phyloP scores from a whole-genome alignment of 2,113 vertebrate genomes.

The Naja naja region DNA sequence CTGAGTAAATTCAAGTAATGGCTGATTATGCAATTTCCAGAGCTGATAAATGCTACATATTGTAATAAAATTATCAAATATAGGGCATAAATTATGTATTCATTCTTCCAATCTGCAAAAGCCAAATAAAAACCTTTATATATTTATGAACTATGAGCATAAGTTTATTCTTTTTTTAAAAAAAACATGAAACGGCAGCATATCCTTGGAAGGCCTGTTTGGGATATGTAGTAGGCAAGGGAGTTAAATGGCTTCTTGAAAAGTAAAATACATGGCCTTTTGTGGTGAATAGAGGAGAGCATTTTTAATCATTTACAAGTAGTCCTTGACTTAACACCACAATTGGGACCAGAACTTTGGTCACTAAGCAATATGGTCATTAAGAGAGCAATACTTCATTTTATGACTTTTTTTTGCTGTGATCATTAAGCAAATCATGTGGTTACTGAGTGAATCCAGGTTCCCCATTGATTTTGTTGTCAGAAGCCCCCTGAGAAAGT shows the following conservation, averaged over 20 bases:
- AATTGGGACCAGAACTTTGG: no score
- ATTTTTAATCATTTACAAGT: neutral
- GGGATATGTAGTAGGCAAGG: neutral
- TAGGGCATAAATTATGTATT: slow-evolving; percentile 19
- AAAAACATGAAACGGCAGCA: no score
- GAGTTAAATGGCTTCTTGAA: no score
- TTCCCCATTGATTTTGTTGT: neutral
- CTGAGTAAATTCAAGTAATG: neutral
- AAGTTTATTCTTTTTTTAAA: neutral
- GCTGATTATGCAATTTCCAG: neutral
- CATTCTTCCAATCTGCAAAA: slow-evolving; percentile 20
- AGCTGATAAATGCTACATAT: slow-evolving; percentile 21
- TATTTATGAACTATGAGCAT: slow-evolving; percentile 7
- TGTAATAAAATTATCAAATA: slow-evolving; percentile 16
- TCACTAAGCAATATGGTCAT: no score
- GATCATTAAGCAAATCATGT: no score
- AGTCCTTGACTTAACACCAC: neutral
- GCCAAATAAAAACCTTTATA: slow-evolving; percentile 26
- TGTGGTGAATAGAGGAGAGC: neutral
- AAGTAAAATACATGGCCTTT: neutral
- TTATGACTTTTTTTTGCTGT: no score
- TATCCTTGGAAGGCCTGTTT: neutral
- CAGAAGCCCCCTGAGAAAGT: neutral
- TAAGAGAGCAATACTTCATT: no score
- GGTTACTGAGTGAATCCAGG: no score